These are phyloP conservation scores for Paralichthys olivaceus DNA, from an alignment of 2,113 vertebrate genomes.

Conservation along the genomic window DNA sequence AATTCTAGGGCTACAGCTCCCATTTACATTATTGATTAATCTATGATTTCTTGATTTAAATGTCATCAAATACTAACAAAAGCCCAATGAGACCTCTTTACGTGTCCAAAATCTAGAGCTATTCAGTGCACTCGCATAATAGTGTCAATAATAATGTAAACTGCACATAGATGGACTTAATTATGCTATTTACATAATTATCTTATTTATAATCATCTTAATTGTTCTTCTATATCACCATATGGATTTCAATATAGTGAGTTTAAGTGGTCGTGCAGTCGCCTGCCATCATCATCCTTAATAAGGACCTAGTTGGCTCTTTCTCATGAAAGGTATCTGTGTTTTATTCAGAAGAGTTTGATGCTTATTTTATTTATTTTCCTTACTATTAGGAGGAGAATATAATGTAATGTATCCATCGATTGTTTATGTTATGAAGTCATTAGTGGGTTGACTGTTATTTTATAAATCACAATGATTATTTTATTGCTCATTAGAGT, in stretches of 20 bases:
- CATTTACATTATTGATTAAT: constrained; percentile 16
- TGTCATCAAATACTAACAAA: background rate
- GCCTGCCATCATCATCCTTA: background rate
- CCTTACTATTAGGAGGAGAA: no score
- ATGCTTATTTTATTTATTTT: no score
- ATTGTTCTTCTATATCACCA: background rate
- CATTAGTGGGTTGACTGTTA: background rate
- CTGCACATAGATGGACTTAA: background rate
- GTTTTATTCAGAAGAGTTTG: no score
- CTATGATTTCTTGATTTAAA: background rate
- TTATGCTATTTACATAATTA: background rate
- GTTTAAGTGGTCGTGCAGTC: background rate
- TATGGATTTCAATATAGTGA: background rate
- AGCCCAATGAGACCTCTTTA: background rate
- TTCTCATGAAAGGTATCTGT: no score
- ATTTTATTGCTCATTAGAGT: background rate
- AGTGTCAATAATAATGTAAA: background rate
- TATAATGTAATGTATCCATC: no score
- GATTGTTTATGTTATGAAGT: background rate
- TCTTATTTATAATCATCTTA: background rate
- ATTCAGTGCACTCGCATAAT: background rate
- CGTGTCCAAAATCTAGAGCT: background rate
- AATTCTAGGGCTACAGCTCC: background rate
- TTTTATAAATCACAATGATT: no score
- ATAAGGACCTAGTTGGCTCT: background rate